These are phyloP conservation scores for Chondrosia reniformis DNA, from an alignment of 37 sponge, comb jelly and placozoan species.

Conservation along the genomic window DNA sequence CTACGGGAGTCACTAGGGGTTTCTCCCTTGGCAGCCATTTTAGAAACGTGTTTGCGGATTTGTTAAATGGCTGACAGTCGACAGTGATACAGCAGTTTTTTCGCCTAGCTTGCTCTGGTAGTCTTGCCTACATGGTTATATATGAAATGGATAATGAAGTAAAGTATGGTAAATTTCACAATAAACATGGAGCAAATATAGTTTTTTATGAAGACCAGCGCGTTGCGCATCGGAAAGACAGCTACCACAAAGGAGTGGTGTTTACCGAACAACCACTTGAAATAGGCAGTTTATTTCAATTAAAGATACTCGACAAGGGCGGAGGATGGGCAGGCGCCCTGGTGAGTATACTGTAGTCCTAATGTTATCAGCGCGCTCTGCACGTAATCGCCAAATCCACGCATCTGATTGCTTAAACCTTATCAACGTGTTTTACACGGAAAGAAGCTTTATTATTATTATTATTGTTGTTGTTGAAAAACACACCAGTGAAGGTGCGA, in stretches of 20 bases:
- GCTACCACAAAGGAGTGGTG: conserved; percentile 87
- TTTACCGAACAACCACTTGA: conserved; percentile 72
- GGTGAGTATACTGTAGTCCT: conserved; percentile 57
- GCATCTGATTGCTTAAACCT: too few relatives aligned
- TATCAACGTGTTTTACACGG: too few relatives aligned
- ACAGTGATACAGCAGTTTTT: background rate
- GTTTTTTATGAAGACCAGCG: conserved; percentile 58
- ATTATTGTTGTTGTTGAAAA: too few relatives aligned
- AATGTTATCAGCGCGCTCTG: too few relatives aligned
- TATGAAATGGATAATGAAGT: background rate
- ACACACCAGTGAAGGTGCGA: too few relatives aligned
- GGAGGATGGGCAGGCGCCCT: conserved; percentile 91
- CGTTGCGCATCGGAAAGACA: conserved; percentile 74
- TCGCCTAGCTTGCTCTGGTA: too few relatives aligned
- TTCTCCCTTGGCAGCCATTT: conserved; percentile 9
- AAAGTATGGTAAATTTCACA: conserved; percentile 53
- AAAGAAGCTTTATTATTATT: too few relatives aligned
- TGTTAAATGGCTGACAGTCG: conserved; percentile 3
- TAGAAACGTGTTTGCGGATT: background rate
- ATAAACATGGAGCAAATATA: conserved; percentile 72
- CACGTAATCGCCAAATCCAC: too few relatives aligned
- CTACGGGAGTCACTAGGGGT: too few relatives aligned
- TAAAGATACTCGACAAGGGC: conserved; percentile 74
- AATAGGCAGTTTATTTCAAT: conserved; percentile 59
- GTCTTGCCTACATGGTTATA: too few relatives aligned